Evolutionary conservation across 53 echinoderm and acorn worm species (phyloP), one percentile per base, ranked within the genome.

Genomic region (Holothuria scabra): DNA sequence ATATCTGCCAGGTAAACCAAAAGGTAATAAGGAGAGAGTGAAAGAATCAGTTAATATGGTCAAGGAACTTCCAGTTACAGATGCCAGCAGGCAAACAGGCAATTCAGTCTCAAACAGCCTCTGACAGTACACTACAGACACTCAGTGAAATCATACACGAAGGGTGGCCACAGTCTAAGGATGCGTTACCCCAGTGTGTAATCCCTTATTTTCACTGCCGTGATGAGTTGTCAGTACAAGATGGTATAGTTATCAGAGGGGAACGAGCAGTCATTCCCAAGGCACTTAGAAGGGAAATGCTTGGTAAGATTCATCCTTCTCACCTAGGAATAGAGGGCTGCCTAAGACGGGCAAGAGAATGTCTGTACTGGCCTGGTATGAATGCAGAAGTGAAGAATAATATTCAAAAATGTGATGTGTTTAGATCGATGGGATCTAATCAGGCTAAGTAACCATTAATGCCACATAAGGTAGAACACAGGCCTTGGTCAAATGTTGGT

Each of bases 301-400:
- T n/a, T n/a, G n/a, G n/a, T n/a, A n/a, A n/a, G n/a, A n/a, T n/a
- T n/a, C 48, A 90, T 30, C 79, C 88, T 0, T 84, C 85, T 13
- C 85, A 87, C 56, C 20, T 91, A 67, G 91, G 88, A 26, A 78
- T 74, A n/a, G 80, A 87, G 14, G 83, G 87, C 8, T 85, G 87
- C 66, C 69, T 87, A 10, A 25, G 91, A 71, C n/a, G 85, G n/a
- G 91, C 87, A 44, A 65, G 83, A 28, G 83, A 88, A 29, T 76
- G 76, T n/a, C 11, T 86, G 13, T 83, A 57, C 69, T 92, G 92
- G 89, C 82, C 91, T 12, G 71, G 66, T 21, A 91, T 91, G 88
- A 70, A n/a, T 34, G 35, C 21, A 6, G 88, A 83, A 12, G 80
- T 91, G 1, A 85, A 85, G 49, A 85, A 88, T 28, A 70, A 59